Evolutionary conservation across 2,888 invertebrate genomes (phyloP).

Genomic region (Bruchidius siliquastri): DNA sequence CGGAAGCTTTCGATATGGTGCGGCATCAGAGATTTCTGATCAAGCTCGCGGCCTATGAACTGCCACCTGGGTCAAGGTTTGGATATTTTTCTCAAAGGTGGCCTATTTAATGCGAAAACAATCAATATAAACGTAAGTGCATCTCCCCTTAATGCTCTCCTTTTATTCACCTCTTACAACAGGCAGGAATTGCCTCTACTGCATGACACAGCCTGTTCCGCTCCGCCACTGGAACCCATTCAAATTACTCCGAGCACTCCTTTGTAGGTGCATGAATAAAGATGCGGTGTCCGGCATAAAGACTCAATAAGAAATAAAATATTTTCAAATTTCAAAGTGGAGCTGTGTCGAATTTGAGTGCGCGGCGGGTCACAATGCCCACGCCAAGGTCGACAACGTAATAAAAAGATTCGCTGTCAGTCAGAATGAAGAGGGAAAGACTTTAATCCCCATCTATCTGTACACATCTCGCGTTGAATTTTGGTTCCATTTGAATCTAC

Average conservation of each 20-base stretch:
- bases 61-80: too few relatives aligned
- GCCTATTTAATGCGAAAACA: too few relatives aligned
- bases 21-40: too few relatives aligned
- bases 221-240: background rate
- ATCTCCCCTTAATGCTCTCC: too few relatives aligned
- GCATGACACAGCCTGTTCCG: too few relatives aligned
- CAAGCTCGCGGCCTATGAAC: too few relatives aligned
- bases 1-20: too few relatives aligned
- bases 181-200: too few relatives aligned
- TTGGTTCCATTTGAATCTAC: slow-evolving; percentile 8
- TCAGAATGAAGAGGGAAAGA: slow-evolving; percentile 34
- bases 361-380: slow-evolving; percentile 28
- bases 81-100: too few relatives aligned
- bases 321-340: slow-evolving; percentile 25
- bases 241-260: slow-evolving; percentile 9
- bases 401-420: slow-evolving; percentile 37
- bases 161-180: too few relatives aligned
- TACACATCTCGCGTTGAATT: slow-evolving; percentile 27
- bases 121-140: too few relatives aligned
- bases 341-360: slow-evolving; percentile 30
- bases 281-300: slow-evolving; percentile 9
- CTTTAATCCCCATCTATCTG: slow-evolving; percentile 31
- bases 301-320: slow-evolving; percentile 11
- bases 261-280: slow-evolving; percentile 10
- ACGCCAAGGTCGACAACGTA: slow-evolving; percentile 28